Evolutionary conservation across 1,140 invertebrate species (phyloP).

Genomic region (Drosophila miranda): DNA sequence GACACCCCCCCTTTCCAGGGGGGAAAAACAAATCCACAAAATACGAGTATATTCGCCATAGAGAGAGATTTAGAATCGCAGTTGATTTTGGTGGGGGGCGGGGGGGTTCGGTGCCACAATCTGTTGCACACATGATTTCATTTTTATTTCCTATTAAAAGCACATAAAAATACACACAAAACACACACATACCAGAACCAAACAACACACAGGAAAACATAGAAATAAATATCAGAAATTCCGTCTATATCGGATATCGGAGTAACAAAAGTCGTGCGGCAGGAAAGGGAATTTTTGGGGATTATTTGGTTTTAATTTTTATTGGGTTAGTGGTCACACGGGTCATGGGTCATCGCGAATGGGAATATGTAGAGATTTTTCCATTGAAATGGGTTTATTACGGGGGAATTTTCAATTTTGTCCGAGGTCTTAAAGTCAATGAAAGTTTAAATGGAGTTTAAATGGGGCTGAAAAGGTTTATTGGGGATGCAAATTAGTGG

Average conservation of each 20-base stretch:
- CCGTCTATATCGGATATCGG: slow-evolving; percentile 23
- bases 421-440: no score
- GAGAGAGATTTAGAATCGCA: slow-evolving; percentile 28
- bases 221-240: slow-evolving; percentile 30
- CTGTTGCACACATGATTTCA: slow-evolving; percentile 81
- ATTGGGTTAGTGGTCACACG: slow-evolving; percentile 34
- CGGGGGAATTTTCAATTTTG: no score
- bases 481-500: no score
- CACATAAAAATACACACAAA: slow-evolving; percentile 73
- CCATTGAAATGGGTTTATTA: slow-evolving; percentile 32
- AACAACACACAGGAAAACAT: slow-evolving; percentile 5
- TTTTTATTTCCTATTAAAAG: slow-evolving; percentile 80
- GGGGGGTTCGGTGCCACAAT: slow-evolving; percentile 54
- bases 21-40: slow-evolving; percentile 48
- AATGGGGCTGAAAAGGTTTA: no score
- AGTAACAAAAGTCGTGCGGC: slow-evolving; percentile 22
- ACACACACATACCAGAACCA: slow-evolving; percentile 42
- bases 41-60: slow-evolving; percentile 36
- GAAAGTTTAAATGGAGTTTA: no score
- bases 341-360: background rate
- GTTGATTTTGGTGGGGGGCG: background rate
- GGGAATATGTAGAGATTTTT: slow-evolving; percentile 32
- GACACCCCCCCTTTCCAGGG: slow-evolving; percentile 4
- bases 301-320: slow-evolving; percentile 34
- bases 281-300: background rate